Base-by-base conservation (phyloP, 2,113 vertebrate genomes). In the Myiozetetes cayanensis region DNA sequence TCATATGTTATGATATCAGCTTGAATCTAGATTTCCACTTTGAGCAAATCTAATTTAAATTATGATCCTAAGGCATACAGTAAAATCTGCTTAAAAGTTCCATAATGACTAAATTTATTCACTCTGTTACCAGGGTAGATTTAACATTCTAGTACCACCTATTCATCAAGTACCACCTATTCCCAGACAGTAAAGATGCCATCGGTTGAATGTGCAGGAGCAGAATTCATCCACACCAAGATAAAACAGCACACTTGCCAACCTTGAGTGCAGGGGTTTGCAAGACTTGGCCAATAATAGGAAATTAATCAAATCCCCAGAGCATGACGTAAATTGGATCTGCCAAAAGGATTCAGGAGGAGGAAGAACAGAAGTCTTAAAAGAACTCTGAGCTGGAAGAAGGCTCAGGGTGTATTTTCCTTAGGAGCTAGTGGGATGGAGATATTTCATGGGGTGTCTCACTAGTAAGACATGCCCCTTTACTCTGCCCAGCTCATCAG, bases 11-110 rank as follows among this genome's bases (percentile, higher is more conserved):
- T 80, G 86, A 95, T 92, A 84, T 94, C 92, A 92, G 67, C 67
- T 89, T 82, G 59, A 96, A 89, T 91, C 87, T 91, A 91, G 85
- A 85, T 83, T 95, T 92, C 55, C 44, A 87, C 87, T 88, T 83
- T 89, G 65, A 88, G 62, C 5, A 90, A 94, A 87, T 90, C 74
- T 74, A 90, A 96, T 85, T 93, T 85, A 65, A 95, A 86, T 92
- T 80, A 93, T 35, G 25, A 77, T 89, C 78, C 25, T 46, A 85
- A 91, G 61, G 56, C 71, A 83, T 37, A 87, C 47, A 30, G 77
- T 61, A 84, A 85, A 83, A 94, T 47, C 21, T 66, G 44, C 39
- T 73, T 83, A 37, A 4, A 89, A 77, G 31, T 90, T 75, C 43
- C 50, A 44, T 41, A 44, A 19, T 23, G 39, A 67, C 31, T 37